phyloP scores from a whole-genome alignment of 2,113 vertebrate species.

The Oenanthe melanoleuca region DNA sequence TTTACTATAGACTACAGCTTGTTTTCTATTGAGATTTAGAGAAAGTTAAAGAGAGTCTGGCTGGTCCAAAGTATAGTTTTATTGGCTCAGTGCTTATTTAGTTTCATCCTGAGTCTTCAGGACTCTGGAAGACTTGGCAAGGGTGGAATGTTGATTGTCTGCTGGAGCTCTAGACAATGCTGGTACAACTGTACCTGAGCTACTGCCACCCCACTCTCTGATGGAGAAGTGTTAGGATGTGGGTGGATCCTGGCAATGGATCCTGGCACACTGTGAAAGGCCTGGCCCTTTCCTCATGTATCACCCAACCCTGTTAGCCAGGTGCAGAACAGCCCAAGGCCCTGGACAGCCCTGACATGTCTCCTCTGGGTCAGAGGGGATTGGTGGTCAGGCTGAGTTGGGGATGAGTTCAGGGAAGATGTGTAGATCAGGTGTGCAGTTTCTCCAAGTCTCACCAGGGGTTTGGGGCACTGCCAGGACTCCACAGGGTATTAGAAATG shows the following conservation, averaged over 20 bases:
- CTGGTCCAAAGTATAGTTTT: slow-evolving; percentile 51
- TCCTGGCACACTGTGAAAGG: background rate
- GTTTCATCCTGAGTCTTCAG: background rate
- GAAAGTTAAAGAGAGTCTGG: slow-evolving; percentile 26
- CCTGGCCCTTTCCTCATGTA: background rate
- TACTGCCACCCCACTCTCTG: background rate
- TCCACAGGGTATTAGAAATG: background rate
- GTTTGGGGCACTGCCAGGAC: background rate
- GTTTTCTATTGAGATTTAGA: slow-evolving; percentile 35
- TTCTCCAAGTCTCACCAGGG: background rate
- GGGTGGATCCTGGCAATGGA: background rate
- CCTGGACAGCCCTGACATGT: background rate
- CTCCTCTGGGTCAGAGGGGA: background rate
- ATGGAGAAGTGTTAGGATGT: background rate
- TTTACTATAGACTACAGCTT: slow-evolving; percentile 2
- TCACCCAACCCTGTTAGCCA: background rate
- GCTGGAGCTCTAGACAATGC: background rate
- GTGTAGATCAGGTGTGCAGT: background rate
- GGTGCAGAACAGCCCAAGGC: background rate
- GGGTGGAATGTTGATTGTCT: background rate
- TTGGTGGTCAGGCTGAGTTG: background rate
- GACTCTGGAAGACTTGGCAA: background rate
- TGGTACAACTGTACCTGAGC: background rate
- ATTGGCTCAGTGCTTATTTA: background rate
- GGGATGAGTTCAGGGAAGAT: background rate